phyloP scores from a whole-genome alignment of 2,113 vertebrate species.

The Patagioenas fasciata region DNA sequence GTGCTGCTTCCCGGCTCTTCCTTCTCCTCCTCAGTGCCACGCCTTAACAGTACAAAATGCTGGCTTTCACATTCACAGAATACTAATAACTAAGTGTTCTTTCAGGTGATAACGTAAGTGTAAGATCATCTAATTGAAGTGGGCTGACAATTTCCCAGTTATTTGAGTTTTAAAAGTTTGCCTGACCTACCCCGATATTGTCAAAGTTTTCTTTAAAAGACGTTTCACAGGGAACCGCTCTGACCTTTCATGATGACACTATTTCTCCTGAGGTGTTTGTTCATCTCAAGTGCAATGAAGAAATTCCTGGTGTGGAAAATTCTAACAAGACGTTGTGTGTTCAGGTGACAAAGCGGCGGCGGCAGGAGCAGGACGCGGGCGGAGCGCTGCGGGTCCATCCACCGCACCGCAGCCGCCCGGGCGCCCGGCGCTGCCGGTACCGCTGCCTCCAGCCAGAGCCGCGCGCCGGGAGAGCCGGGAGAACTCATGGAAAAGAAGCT shows the following conservation, averaged over 20 bases:
- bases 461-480: background rate
- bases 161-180: conserved; percentile 18
- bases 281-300: conserved; percentile 30
- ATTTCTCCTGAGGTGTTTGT: conserved; percentile 15
- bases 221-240: background rate
- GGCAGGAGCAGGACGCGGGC: background rate
- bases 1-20: background rate
- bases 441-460: background rate
- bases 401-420: background rate
- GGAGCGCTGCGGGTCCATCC: background rate
- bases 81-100: background rate
- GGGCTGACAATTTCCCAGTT: background rate
- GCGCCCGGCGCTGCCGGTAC: background rate
- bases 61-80: background rate
- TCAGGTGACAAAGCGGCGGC: background rate
- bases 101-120: background rate
- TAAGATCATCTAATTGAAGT: background rate
- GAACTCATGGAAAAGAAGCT: background rate
- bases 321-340: conserved; percentile 19
- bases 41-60: background rate
- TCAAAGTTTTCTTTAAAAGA: background rate
- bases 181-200: background rate
- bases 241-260: conserved; percentile 6
- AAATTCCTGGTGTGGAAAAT: conserved; percentile 12
- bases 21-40: background rate